Evolutionary conservation across 2,797 vertebrate species (phyloP), one percentile per base, ranked within the genome.

Genomic region (Phalloptychus januarius): DNA sequence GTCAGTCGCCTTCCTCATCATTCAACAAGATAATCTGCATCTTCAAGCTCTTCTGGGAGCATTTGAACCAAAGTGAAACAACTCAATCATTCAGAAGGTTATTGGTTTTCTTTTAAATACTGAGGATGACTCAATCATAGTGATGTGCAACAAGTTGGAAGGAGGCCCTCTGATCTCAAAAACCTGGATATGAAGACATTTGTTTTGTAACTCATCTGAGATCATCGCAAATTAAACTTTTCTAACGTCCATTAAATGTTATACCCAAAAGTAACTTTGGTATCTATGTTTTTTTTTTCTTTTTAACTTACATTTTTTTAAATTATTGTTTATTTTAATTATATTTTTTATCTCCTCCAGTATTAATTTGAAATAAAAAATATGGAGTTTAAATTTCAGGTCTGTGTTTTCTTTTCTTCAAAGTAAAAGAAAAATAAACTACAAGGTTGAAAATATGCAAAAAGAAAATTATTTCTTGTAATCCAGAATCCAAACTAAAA

Each of bases 1-100:
- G 50, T 85, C 79, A 86, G 28, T 54, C 75, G 82, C 45, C 78
- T 79, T 80, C 82, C 71, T 83, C 3, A 78, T 85, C 61, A 78
- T 81, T 79, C 70, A 56, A 78, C 69, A 75, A 76, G 45, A 40
- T 71, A 44, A 75, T 79, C 11, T 1, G 46, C 72, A 42, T 70
- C 76, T 85, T 46, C 18, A 69, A 70, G 33, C 69, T 71, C 56
- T 61, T 79, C 15, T 4, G 58, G 52, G 1, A 71, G 65, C 12
- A 46, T 54, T 81, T 74, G 46, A 7, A 69, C 4, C 5, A 42
- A 67, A 16, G 7, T 10, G 13, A 15, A 15, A 56, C 2, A 1
- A n/a, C 74, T 81, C 6, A 78, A 1, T 76, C 50, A 36, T 10
- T 72, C 18, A 67, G 8, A 20, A 44, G 0, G 28, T 13, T 23